These are phyloP conservation scores for Cygnus buccinator DNA, from an alignment of 2,113 vertebrate genomes.

Conservation along the genomic window DNA sequence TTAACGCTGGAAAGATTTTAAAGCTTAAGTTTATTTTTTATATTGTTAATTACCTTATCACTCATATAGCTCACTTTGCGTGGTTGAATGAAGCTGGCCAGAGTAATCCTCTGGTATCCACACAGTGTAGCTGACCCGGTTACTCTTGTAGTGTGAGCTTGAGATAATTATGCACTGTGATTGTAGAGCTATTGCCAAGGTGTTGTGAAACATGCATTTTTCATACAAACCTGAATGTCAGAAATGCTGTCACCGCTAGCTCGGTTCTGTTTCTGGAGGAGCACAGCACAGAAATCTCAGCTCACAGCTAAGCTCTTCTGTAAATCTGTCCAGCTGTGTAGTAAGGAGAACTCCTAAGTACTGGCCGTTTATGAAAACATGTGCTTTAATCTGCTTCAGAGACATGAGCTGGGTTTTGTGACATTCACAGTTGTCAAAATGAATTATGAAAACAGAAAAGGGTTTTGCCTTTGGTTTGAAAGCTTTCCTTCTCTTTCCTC, in stretches of 20 bases:
- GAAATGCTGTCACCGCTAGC: background rate
- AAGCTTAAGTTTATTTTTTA: constrained; percentile 13
- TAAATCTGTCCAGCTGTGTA: background rate
- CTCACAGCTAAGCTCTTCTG: background rate
- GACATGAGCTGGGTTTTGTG: background rate
- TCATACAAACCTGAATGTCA: background rate
- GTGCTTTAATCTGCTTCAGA: background rate
- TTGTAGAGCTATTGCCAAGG: background rate
- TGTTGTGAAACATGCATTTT: background rate
- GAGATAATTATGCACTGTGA: background rate
- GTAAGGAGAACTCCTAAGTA: background rate
- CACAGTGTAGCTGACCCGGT: background rate
- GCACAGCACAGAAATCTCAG: background rate
- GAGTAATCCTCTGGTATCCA: background rate
- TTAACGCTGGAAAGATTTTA: background rate
- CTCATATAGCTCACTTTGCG: background rate
- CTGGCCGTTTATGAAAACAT: background rate
- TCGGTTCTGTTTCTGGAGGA: background rate
- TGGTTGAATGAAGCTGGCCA: background rate
- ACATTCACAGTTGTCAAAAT: background rate
- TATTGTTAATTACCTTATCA: background rate
- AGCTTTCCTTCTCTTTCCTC: background rate
- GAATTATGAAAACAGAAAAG: background rate
- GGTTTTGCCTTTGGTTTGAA: background rate
- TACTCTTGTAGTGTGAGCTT: background rate